These are phyloP conservation scores for Melanotaenia trifasciata DNA, from an alignment of 2,797 vertebrate genomes.

Conservation along the genomic window DNA sequence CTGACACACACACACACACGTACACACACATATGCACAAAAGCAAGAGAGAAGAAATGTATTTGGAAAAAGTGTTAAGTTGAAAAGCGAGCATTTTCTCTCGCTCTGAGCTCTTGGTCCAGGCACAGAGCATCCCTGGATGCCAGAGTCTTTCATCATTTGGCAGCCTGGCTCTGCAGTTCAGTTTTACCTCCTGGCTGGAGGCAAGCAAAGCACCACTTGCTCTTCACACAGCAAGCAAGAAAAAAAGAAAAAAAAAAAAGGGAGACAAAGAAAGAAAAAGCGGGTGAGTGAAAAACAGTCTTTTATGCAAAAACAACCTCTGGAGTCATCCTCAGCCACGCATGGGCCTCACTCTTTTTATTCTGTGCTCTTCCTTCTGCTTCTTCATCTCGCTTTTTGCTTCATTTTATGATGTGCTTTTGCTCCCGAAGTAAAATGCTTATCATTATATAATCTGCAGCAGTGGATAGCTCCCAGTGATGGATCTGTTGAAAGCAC, in stretches of 20 bases:
- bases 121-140: slow-evolving; percentile 83
- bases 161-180: slow-evolving; percentile 81
- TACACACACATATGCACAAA: slow-evolving; percentile 53
- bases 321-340: slow-evolving; percentile 80
- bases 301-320: slow-evolving; percentile 83
- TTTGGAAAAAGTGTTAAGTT: slow-evolving; percentile 79
- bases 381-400: slow-evolving; percentile 63
- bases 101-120: slow-evolving; percentile 83
- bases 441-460: slow-evolving; percentile 83
- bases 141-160: slow-evolving; percentile 87
- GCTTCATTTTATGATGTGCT: slow-evolving; percentile 70
- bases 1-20: slow-evolving; percentile 50
- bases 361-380: slow-evolving; percentile 50
- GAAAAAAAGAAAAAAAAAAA: slow-evolving; percentile 51
- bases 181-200: slow-evolving; percentile 85
- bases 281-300: slow-evolving; percentile 51
- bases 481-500: slow-evolving; percentile 75
- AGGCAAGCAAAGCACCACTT: slow-evolving; percentile 80
- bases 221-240: slow-evolving; percentile 70
- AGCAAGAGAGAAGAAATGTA: slow-evolving; percentile 63
- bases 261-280: slow-evolving; percentile 64
- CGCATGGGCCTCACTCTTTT: slow-evolving; percentile 66
- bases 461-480: slow-evolving; percentile 73
- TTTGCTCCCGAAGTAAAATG: slow-evolving; percentile 74
- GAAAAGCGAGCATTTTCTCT: slow-evolving; percentile 84